Conservation (phyloP, 37 sponge, comb jelly and placozoan species). For the Diacarnus erythraeanus region DNA sequence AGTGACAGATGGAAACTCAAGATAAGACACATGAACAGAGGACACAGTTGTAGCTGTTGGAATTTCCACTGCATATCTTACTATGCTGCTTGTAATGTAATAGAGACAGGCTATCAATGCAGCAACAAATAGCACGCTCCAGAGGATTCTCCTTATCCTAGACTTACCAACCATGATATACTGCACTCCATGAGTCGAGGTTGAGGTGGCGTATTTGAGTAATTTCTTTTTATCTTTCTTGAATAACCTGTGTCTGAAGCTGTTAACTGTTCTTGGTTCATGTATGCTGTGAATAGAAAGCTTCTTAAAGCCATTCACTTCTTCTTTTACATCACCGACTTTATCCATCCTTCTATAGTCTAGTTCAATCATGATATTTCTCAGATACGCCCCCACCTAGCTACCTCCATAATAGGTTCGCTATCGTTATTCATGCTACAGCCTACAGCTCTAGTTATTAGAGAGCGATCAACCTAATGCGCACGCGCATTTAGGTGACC, state of each 20-base stretch:
- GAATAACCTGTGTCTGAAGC: constrained; percentile 4
- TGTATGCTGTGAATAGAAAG: neutral
- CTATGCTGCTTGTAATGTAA: neutral
- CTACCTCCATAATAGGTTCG: no score
- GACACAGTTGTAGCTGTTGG: constrained; percentile 31
- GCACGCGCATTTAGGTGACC: no score
- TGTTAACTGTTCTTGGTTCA: neutral
- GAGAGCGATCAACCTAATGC: no score
- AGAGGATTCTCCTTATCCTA: constrained; percentile 29
- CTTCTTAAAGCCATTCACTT: no score
- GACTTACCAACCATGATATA: constrained; percentile 50
- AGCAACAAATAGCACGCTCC: constrained; percentile 33
- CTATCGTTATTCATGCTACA: no score
- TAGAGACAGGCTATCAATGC: constrained; percentile 12
- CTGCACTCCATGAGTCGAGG: constrained; percentile 50
- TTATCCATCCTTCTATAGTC: no score
- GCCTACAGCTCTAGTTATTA: no score
- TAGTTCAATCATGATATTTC: no score
- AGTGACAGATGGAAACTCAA: constrained; percentile 43
- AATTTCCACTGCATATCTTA: neutral
- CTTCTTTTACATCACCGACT: no score
- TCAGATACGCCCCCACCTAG: no score
- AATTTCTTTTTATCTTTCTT: constrained; percentile 21
- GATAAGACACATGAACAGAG: neutral
- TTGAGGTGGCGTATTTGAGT: constrained; percentile 24